Evolutionary conservation across 2,888 invertebrate genomes (phyloP), one percentile per base, ranked within the genome.

Genomic region (Sylvicola cinctus): DNA sequence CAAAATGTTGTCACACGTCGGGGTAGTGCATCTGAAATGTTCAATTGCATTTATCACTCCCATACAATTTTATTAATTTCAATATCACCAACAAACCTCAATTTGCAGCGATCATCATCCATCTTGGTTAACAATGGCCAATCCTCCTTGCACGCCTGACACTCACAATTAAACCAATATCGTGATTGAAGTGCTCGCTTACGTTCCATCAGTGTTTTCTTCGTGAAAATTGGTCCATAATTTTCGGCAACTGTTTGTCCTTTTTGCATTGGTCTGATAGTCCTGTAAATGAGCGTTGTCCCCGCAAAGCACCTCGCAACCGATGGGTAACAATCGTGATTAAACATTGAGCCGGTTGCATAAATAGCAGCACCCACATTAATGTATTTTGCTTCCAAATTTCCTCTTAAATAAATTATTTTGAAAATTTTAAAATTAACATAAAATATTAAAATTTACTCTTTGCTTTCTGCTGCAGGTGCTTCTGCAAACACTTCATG

Each of bases 311-410:
- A 75, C 47, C 84, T 77, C 43, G 74, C 70, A 1, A 79, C 73
- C 7, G 74, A 70, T 0, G 81, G 79, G 53, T 75, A 74, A 50
- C 85, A 85, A 44, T 79, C 78, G 47, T 85, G 85, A 55, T 85
- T 85, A 51, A 83, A 80, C 30, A 80, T 64, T 0, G 81, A 73
- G 1, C 75, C 77, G 0, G 74, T 74, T 1, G 76, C 71, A 48
- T 78, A 85, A 23, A 84, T 60, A 0, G 72, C 81, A 2, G 80
- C 72, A 0, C 75, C 76, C 12, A 72, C 60, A 46, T 72, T 20
- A 8, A 20, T 8, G 20, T 20, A 20, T 20, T 20, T 20, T 8
- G 20, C 20, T 20, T 20, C 20, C 20, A 20, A 69, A 2, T 63
- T 47, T 0, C 63, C 55, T 45, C 65, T 68, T 15, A 68, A 62